phyloP scores from a whole-genome alignment of 2,113 vertebrate genomes.

The Sapajus apella region DNA sequence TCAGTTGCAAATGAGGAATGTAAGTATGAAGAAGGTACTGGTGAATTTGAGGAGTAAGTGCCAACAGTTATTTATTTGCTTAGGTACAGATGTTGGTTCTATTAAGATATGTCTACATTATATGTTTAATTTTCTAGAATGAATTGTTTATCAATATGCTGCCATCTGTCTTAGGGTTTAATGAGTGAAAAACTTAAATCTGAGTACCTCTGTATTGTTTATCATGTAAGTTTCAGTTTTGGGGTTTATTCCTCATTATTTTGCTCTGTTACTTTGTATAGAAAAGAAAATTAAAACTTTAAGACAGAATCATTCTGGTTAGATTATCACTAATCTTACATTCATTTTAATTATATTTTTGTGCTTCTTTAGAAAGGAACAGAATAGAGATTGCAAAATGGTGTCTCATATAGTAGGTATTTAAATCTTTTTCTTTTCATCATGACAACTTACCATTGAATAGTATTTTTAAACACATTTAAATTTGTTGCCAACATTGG shows the following conservation, averaged over 20 bases:
- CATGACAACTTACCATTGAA: not conserved
- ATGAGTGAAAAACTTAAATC: constrained; percentile 43
- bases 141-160: constrained; percentile 13
- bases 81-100: not conserved
- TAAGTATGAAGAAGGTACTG: constrained; percentile 58
- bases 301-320: not conserved
- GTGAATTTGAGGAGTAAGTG: not conserved
- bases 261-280: not conserved
- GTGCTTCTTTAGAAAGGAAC: constrained; percentile 12
- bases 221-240: constrained; percentile 20
- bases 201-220: not conserved
- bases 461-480: not conserved
- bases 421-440: not conserved
- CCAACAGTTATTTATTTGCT: not conserved
- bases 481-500: constrained; percentile 1
- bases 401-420: not conserved
- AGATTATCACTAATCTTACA: not conserved
- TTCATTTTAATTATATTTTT: constrained; percentile 23
- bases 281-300: constrained; percentile 27
- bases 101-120: not conserved
- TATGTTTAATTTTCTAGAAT: constrained; percentile 29
- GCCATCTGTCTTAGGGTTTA: constrained; percentile 39
- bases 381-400: not conserved
- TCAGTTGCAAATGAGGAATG: constrained; percentile 62
- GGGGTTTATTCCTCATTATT: constrained; percentile 25